phyloP scores from a whole-genome alignment of 2,113 vertebrate species.

The Nibea coibor region DNA sequence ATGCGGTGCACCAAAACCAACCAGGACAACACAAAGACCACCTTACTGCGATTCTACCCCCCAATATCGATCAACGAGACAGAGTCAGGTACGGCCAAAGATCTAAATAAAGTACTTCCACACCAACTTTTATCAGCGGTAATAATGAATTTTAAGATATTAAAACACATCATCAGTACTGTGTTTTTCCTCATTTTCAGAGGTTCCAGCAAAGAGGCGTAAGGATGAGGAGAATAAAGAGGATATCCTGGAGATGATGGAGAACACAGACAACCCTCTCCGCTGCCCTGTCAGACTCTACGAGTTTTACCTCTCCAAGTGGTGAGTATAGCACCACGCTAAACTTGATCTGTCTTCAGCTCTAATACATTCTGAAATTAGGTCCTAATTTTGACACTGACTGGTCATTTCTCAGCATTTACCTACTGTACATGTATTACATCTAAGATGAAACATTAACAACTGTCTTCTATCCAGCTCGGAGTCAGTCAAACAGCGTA shows the following conservation, averaged over 20 bases:
- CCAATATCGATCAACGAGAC: slow-evolving; percentile 82
- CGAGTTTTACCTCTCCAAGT: slow-evolving; percentile 98
- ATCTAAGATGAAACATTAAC: background rate
- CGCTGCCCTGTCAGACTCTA: slow-evolving; percentile 96
- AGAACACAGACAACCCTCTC: slow-evolving; percentile 95
- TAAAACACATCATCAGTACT: background rate
- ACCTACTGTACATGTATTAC: too few relatives aligned
- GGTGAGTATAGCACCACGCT: slow-evolving; percentile 80
- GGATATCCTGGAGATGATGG: slow-evolving; percentile 93
- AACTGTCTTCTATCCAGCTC: slow-evolving; percentile 82
- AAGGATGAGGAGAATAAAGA: slow-evolving; percentile 83
- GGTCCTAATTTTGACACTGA: background rate
- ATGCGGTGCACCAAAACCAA: slow-evolving; percentile 92
- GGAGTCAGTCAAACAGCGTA: slow-evolving; percentile 95
- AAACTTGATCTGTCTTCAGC: background rate
- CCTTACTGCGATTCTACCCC: slow-evolving; percentile 94
- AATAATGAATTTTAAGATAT: background rate
- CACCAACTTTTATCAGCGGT: accelerated
- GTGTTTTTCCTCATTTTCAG: slow-evolving; percentile 45
- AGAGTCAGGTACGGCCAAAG: slow-evolving; percentile 49
- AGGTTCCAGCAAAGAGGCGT: slow-evolving; percentile 89
- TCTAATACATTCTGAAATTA: background rate
- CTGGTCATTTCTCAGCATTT: too few relatives aligned
- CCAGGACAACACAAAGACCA: slow-evolving; percentile 90
- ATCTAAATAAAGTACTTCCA: background rate